Conservation (phyloP, 64 coral and sea anemone genomes). For the Stichodactyla mertensii region DNA sequence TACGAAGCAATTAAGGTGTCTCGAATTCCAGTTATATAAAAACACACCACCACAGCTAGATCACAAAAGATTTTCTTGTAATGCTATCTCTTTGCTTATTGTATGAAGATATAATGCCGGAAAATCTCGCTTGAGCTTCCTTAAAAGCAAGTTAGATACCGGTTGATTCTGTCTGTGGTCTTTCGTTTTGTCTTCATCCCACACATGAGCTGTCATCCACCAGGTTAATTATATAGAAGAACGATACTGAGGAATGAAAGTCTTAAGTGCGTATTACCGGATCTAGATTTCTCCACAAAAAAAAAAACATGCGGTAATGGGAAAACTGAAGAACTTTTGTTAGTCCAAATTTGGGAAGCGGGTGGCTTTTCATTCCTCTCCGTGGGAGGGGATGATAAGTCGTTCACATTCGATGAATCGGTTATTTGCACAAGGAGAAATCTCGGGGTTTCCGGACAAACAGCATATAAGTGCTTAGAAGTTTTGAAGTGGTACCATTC, state of each 20-base stretch:
- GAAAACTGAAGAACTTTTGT: not conserved
- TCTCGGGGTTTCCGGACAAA: not conserved
- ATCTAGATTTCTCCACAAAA: not conserved
- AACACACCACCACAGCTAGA: not conserved
- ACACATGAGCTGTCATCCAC: not conserved
- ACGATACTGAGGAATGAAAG: not conserved
- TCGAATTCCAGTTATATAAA: not conserved
- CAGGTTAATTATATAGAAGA: slow-evolving; percentile 7
- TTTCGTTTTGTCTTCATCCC: not conserved
- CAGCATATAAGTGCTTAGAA: slow-evolving; percentile 9
- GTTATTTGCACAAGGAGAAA: not conserved
- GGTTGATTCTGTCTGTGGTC: not conserved
- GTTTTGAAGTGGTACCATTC: not conserved
- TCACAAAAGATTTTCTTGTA: not conserved
- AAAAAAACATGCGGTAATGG: not conserved
- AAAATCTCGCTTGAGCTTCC: not conserved
- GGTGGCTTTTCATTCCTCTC: not conserved
- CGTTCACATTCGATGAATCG: not conserved
- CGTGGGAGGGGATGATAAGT: not conserved
- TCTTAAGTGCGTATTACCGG: not conserved
- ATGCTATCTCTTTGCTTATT: not conserved
- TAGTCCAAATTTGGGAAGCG: not conserved
- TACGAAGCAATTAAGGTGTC: not conserved
- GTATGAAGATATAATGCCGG: not conserved
- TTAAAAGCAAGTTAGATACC: not conserved